phyloP scores from a whole-genome alignment of 2,888 invertebrate species.

The Rapana venosa region DNA sequence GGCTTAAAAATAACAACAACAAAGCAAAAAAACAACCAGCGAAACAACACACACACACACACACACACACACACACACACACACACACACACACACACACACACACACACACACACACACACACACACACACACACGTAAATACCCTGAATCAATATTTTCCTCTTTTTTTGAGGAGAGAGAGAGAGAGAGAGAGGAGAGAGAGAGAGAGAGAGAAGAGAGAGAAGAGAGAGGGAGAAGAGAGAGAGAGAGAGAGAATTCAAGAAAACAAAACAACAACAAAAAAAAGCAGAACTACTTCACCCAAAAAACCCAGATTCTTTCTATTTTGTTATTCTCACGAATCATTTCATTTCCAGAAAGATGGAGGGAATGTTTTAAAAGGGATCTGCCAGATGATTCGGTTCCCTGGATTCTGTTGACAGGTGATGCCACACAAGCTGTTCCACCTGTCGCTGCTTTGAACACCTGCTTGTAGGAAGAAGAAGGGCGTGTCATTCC shows the following conservation, averaged over 20 bases:
- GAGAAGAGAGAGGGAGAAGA: conserved; percentile 17
- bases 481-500: no score
- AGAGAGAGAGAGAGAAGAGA: not conserved
- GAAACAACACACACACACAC: not conserved
- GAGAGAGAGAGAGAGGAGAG: not conserved
- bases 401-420: no score
- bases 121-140: not conserved
- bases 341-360: no score
- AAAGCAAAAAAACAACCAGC: not conserved
- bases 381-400: no score
- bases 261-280: no score
- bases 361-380: no score
- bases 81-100: conserved; percentile 1
- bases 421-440: no score
- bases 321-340: no score
- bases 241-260: not conserved
- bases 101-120: not conserved
- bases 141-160: not conserved
- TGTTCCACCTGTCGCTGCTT: no score
- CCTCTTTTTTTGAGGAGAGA: not conserved
- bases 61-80: conserved; percentile 1
- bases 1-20: not conserved
- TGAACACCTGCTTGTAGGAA: no score
- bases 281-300: no score
- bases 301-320: no score